Conservation (phyloP, 64 coral and sea anemone species). For the Dendronephthya gigantea region DNA sequence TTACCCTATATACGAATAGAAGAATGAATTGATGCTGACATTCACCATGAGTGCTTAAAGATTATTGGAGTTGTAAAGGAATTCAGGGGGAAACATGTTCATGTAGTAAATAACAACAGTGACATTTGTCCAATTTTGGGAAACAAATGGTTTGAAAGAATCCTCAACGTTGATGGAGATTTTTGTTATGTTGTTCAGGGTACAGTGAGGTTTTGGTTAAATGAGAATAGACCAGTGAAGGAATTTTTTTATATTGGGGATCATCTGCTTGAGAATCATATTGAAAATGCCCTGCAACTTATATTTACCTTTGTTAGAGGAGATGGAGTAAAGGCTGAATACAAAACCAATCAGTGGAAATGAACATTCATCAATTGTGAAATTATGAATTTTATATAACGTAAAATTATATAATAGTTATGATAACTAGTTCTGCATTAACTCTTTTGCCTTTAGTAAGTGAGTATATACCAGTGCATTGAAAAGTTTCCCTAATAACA, state of each 20-base stretch:
- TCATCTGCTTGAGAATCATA: slow-evolving; percentile 1
- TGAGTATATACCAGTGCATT: not conserved
- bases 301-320: slow-evolving; percentile 44
- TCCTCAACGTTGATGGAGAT: not conserved
- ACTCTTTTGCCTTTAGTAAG: not conserved
- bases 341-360: slow-evolving; percentile 9
- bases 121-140: not conserved
- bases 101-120: slow-evolving; percentile 4
- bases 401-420: not conserved
- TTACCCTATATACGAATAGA: slow-evolving; percentile 21
- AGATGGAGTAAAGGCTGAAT: slow-evolving; percentile 28
- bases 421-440: no score
- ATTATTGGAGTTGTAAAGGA: slow-evolving; percentile 28
- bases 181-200: slow-evolving; percentile 27
- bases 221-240: slow-evolving; percentile 2
- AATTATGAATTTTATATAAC: not conserved
- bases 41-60: not conserved
- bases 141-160: slow-evolving; percentile 26
- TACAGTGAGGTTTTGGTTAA: slow-evolving; percentile 43
- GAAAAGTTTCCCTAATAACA: not conserved
- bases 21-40: slow-evolving; percentile 18
- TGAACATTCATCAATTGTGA: not conserved
- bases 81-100: slow-evolving; percentile 4
- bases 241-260: slow-evolving; percentile 35
- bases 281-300: not conserved